Base-by-base conservation (phyloP, 2,888 invertebrate genomes). In the Zaprionus bogoriensis region DNA sequence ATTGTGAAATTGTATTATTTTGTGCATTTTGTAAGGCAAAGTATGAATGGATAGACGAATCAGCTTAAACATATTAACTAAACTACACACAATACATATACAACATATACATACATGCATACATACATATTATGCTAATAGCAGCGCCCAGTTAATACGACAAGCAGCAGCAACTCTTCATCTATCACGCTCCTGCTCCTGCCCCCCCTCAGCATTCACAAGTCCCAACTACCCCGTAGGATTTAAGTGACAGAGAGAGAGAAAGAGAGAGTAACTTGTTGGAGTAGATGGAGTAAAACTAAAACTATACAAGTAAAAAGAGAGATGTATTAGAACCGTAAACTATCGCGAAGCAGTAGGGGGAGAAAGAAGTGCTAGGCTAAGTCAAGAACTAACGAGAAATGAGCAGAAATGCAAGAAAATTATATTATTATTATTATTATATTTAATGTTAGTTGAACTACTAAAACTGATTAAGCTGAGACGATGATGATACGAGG, bases 391-490 rank as follows among this genome's bases (percentile, higher is more conserved):
- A 71, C 68, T 67, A 74, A 55, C 52, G 20, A 63, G 57, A 32
- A 32, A 32, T 32, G 32, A 32, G n/a, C n/a, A 41, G 38, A 42
- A 42, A 44, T 30, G 47, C 42, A 48, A 60, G 48, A 50, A 30
- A 67, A 48, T 45, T 55, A 50, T 48, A 58, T 62, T 50, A 62
- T 57, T 62, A 51, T 58, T 27, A 70, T 65, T 63, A 80, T 53
- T 84, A 85, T 78, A 84, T 79, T 85, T 80, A 80, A 80, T 82
- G 86, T 79, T 80, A 80, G 79, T 85, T 80, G 86, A 79, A 78
- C 79, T 84, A 79, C 79, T 81, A 81, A 79, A 67, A 66, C 50
- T 67, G 51, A 63, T 66, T 66, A 73, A 64, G 60, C 42, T 70
- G 54, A 51, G 50, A 60, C 51, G 72, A 59, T 50, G 58, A 46